phyloP scores from a whole-genome alignment of 1,140 invertebrate genomes.

The Trichonephila inaurata region DNA sequence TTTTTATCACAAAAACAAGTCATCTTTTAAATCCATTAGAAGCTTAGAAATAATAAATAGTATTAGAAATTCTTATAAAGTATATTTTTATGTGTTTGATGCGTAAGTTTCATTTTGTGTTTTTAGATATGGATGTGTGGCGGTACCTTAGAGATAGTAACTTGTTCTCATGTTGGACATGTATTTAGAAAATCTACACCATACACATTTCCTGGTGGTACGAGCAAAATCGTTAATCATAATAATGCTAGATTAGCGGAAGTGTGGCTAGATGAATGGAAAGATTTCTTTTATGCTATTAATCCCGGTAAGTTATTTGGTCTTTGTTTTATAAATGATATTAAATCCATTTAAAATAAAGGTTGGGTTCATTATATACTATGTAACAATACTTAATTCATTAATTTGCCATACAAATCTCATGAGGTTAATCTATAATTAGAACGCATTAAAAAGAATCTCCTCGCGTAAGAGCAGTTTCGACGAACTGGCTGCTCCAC shows the following conservation, averaged over 20 bases:
- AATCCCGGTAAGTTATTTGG: slow-evolving; percentile 90
- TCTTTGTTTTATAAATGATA: too few relatives aligned
- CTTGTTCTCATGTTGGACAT: slow-evolving; percentile 96
- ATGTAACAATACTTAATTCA: too few relatives aligned
- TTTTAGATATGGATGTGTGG: slow-evolving; percentile 98
- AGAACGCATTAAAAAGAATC: too few relatives aligned
- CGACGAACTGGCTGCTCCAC: neutral
- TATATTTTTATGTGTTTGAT: too few relatives aligned
- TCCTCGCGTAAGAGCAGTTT: neutral
- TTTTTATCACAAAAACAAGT: too few relatives aligned
- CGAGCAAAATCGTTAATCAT: slow-evolving; percentile 98
- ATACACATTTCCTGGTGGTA: slow-evolving; percentile 99
- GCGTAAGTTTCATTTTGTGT: neutral
- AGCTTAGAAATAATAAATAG: too few relatives aligned
- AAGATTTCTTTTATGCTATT: slow-evolving; percentile 98
- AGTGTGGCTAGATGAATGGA: slow-evolving; percentile 99
- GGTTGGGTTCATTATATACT: too few relatives aligned
- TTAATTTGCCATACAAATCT: too few relatives aligned
- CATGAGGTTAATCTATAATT: too few relatives aligned
- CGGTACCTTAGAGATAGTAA: slow-evolving; percentile 92
- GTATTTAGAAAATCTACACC: slow-evolving; percentile 99
- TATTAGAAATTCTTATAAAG: too few relatives aligned
- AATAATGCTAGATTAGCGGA: slow-evolving; percentile 97
- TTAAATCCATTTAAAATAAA: too few relatives aligned
- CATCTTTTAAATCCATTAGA: too few relatives aligned